These are phyloP conservation scores for Oryctolagus cuniculus DNA, from an alignment of 2,113 vertebrate species.

Conservation along the genomic window mOryCun1.1 NC_091437.1:16146001-16146500, in stretches of 20 bases:
- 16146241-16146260: neutral
- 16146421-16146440: neutral
- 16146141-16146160: conserved; percentile 17
- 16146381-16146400: conserved; percentile 28
- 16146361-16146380: conserved; percentile 28
- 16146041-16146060: neutral
- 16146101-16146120: conserved; percentile 3
- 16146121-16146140: conserved; percentile 34
- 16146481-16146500: neutral
- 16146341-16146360: neutral
- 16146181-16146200: neutral
- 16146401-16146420: neutral
- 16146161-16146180: neutral
- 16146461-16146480: neutral
- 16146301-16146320: neutral
- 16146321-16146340: neutral
- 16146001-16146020: neutral
- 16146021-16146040: neutral
- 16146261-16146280: neutral
- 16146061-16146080: conserved; percentile 11
- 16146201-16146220: neutral
- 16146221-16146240: conserved; percentile 53
- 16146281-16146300: neutral
- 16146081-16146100: neutral
- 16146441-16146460: neutral